Conservation (phyloP, 2,888 invertebrate genomes). For the Cantharis lateralis region DNA sequence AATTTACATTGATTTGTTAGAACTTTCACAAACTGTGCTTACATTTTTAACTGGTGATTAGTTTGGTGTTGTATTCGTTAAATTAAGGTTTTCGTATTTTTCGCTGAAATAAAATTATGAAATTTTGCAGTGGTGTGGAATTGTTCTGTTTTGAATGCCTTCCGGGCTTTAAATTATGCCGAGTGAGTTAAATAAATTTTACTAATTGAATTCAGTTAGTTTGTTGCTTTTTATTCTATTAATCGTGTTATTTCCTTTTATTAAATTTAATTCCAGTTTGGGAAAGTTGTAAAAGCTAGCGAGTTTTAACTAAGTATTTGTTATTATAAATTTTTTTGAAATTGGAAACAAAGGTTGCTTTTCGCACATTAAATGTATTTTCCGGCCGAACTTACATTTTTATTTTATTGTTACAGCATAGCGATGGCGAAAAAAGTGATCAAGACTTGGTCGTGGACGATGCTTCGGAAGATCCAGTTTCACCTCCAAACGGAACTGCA, state of each 20-base stretch:
- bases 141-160: not conserved
- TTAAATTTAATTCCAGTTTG: not conserved
- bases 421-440: constrained; percentile 85
- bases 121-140: not conserved
- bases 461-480: constrained; percentile 87
- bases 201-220: not conserved
- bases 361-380: not conserved
- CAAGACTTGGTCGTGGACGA: constrained; percentile 95
- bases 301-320: not conserved
- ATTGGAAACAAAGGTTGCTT: not conserved
- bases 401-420: constrained; percentile 60
- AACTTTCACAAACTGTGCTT: not conserved
- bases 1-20: not conserved
- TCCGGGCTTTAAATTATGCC: not conserved
- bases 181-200: not conserved
- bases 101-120: not conserved
- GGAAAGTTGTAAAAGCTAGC: not conserved
- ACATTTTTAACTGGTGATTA: not conserved
- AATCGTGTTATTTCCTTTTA: not conserved
- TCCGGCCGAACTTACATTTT: not conserved
- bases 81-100: not conserved
- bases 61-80: not conserved
- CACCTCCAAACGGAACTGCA: constrained; percentile 85
- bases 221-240: not conserved
- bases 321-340: not conserved